Base-by-base conservation (phyloP, 1,140 invertebrate genomes). In the Asobara japonica region DNA sequence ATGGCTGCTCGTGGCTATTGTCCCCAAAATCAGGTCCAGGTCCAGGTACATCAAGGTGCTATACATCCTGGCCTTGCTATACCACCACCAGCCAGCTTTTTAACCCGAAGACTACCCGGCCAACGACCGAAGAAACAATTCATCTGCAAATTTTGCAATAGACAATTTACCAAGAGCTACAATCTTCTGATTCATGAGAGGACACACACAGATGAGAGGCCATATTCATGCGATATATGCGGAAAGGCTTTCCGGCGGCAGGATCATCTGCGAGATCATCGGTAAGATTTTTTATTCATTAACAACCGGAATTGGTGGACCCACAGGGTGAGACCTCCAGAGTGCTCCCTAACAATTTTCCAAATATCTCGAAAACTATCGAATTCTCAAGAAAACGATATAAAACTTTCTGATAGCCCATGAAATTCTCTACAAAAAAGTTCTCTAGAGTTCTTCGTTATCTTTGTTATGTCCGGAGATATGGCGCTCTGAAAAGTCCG, bases 111-210 rank as follows among this genome's bases (percentile, higher is more conserved):
- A 16, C 82, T 88, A 0, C 88, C 89, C 0, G 91, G 91, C 30
- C 89, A 91, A 2, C 87, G 93, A 60, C 93, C 93, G 1, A 97
- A 97, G 88, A 97, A 97, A 80, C 94, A 98, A 83, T 98, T 97
- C 83, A 97, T 98, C 79, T 98, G 97, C 89, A 95, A 96, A 84
- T 98, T 94, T 83, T 98, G 97, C 87, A 92, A 95, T 78, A 89
- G 97, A 1, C 95, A 98, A 73, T 98, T 98, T 83, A 98, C 97
- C 48, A 98, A 98, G 84, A 97, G 95, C 41, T 98, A 98, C 89
- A 99, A 99, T 84, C 88, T 99, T 64, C 89, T 98, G 51, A 98
- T 98, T 33, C 96, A 98, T 84, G 96, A 97, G 82, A 89, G 97
- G 61, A 98, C 97, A 0, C 97, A 98, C 82, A 98, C 97, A 0